Conservation (phyloP, 2,113 vertebrate genomes). For the Poecile atricapillus region DNA sequence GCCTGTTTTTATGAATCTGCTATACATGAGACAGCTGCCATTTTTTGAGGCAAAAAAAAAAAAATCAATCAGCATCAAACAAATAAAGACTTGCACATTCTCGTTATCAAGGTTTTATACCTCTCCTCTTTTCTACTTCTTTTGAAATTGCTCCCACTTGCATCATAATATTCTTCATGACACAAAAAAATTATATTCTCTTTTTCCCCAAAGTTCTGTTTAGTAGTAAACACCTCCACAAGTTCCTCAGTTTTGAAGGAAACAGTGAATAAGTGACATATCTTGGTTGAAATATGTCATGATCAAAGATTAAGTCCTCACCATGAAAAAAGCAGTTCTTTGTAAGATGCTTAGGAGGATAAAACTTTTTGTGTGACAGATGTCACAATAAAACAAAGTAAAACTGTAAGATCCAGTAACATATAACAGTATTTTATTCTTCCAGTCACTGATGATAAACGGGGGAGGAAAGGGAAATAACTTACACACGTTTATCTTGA, state of each 20-base stretch:
- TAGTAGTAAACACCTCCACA: constrained; percentile 16
- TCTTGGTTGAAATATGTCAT: constrained; percentile 8
- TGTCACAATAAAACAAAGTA: constrained; percentile 54
- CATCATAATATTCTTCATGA: background rate
- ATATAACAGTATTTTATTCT: background rate
- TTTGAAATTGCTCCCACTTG: constrained; percentile 16
- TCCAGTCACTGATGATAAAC: background rate
- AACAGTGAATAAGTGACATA: background rate
- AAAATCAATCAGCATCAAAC: background rate
- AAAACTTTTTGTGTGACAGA: constrained; percentile 37
- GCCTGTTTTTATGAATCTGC: background rate
- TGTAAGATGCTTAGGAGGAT: constrained; percentile 31
- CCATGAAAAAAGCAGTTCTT: constrained; percentile 9
- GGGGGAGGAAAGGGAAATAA: constrained; percentile 27
- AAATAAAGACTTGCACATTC: background rate
- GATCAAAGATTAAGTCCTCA: constrained; percentile 38
- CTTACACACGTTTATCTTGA: constrained; percentile 21
- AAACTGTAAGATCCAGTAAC: constrained; percentile 1
- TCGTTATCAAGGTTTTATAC: background rate
- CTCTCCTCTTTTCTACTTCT: background rate
- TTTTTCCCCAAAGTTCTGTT: background rate
- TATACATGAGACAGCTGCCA: background rate
- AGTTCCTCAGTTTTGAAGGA: background rate
- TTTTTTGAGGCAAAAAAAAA: background rate
- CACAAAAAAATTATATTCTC: background rate